These are phyloP conservation scores for Caradrina clavipalpis DNA, from an alignment of 2,888 invertebrate genomes.

Conservation along the genomic window DNA sequence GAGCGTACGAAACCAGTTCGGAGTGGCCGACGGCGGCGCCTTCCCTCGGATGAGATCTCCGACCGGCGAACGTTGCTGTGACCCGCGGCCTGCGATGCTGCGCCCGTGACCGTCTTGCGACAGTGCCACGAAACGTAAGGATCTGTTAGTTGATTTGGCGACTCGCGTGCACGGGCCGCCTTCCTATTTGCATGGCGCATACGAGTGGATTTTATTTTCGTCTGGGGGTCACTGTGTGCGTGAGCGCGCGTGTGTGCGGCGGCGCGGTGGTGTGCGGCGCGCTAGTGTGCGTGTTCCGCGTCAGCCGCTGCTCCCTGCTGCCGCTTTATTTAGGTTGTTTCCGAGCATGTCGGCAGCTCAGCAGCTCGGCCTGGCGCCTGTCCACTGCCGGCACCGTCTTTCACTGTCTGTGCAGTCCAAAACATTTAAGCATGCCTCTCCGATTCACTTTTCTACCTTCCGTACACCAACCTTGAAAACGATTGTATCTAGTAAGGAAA, in stretches of 20 bases:
- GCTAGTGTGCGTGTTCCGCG: constrained; percentile 77
- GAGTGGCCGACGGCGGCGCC: constrained; percentile 78
- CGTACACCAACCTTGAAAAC: constrained; percentile 44
- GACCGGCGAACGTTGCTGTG: constrained; percentile 80
- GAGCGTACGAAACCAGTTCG: constrained; percentile 84
- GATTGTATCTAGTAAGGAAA: constrained; percentile 17
- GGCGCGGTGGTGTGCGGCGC: constrained; percentile 72
- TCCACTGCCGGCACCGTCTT: constrained; percentile 48
- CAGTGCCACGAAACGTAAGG: constrained; percentile 91
- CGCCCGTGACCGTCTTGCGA: constrained; percentile 89
- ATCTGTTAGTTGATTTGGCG: constrained; percentile 86
- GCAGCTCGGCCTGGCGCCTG: constrained; percentile 67
- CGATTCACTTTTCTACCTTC: constrained; percentile 43
- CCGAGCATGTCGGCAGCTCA: constrained; percentile 77
- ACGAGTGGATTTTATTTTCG: constrained; percentile 91
- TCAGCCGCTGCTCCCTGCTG: constrained; percentile 87
- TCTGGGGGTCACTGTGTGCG: constrained; percentile 86
- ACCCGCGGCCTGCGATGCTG: constrained; percentile 89
- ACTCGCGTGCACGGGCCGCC: constrained; percentile 83
- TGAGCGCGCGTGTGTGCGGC: constrained; percentile 75
- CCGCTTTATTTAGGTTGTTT: constrained; percentile 89
- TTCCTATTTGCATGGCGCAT: constrained; percentile 91
- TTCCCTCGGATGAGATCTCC: constrained; percentile 84
- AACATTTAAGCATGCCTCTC: constrained; percentile 42
- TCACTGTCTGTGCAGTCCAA: constrained; percentile 66